Evolutionary conservation across 23 tunicate genomes (phyloP).

Genomic region (Diplosoma virens): DNA sequence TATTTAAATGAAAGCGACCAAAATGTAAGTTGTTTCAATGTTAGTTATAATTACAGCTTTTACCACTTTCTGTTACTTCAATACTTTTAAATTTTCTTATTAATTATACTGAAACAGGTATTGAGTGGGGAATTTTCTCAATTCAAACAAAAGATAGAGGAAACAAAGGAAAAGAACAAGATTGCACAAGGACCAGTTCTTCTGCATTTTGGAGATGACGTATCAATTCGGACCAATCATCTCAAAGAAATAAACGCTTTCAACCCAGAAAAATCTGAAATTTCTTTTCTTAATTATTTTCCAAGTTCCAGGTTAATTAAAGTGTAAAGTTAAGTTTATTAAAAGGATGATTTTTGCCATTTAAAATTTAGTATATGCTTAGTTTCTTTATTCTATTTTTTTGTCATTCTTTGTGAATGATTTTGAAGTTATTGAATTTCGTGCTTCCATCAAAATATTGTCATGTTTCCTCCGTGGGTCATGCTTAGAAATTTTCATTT

Average conservation of each 20-base stretch:
- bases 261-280: slow-evolving; percentile 61
- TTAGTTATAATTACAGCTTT: background rate
- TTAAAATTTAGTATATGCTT: too few species aligned
- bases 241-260: slow-evolving; percentile 54
- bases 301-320: slow-evolving; percentile 74
- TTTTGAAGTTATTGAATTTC: too few species aligned
- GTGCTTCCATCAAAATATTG: too few species aligned
- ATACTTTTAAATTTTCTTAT: background rate
- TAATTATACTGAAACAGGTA: background rate
- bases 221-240: slow-evolving; percentile 76
- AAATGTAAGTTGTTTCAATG: slow-evolving; percentile 31
- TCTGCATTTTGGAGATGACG: slow-evolving; percentile 72
- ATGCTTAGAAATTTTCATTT: too few species aligned
- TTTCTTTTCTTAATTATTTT: slow-evolving; percentile 31
- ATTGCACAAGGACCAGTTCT: slow-evolving; percentile 53
- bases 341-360: too few species aligned
- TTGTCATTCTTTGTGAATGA: too few species aligned
- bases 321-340: background rate
- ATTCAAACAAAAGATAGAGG: slow-evolving; percentile 34
- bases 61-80: background rate
- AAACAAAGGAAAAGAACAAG: slow-evolving; percentile 40
- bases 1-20: slow-evolving; percentile 72
- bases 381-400: too few species aligned
- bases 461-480: too few species aligned
- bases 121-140: slow-evolving; percentile 32